These are phyloP conservation scores for Buceros bicornis DNA, from an alignment of 2,797 vertebrate species.

Conservation along the genomic window DNA sequence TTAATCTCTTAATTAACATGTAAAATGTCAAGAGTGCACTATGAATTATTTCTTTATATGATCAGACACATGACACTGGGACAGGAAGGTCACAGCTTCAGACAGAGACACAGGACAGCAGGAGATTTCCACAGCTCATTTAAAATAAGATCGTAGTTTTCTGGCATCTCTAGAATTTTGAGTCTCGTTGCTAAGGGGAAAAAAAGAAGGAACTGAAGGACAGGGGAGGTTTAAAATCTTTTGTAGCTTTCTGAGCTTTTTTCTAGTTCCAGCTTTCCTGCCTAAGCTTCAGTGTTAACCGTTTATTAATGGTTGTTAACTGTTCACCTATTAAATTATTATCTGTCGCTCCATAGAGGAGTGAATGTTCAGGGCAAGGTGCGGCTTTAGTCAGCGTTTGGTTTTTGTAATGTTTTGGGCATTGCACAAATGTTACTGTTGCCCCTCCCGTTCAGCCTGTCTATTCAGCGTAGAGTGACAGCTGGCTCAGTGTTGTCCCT, in stretches of 20 bases:
- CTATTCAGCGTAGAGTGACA: not conserved
- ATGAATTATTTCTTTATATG: slow-evolving; percentile 38
- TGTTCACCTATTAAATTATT: not conserved
- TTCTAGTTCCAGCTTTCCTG: not conserved
- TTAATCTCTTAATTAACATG: not conserved
- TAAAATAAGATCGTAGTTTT: slow-evolving; percentile 53
- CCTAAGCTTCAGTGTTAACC: not conserved
- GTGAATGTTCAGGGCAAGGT: not conserved
- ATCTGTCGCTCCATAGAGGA: not conserved
- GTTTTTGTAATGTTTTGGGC: not conserved
- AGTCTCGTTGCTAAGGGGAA: not conserved
- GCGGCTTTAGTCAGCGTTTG: not conserved
- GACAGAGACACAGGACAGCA: slow-evolving; percentile 17
- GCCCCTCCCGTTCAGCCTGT: not conserved
- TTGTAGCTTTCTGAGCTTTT: not conserved
- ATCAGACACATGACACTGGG: slow-evolving; percentile 26
- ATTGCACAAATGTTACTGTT: not conserved
- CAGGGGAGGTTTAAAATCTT: not conserved
- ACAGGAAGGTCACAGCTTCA: slow-evolving; percentile 62
- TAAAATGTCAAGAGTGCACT: not conserved
- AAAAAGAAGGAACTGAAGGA: not conserved
- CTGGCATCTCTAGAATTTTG: slow-evolving; percentile 42
- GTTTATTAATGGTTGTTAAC: not conserved
- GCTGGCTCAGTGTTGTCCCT: not conserved
- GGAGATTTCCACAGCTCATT: slow-evolving; percentile 69